Conservation (phyloP, 2,797 vertebrate genomes). For the Microctenopoma steveboyesi region DNA sequence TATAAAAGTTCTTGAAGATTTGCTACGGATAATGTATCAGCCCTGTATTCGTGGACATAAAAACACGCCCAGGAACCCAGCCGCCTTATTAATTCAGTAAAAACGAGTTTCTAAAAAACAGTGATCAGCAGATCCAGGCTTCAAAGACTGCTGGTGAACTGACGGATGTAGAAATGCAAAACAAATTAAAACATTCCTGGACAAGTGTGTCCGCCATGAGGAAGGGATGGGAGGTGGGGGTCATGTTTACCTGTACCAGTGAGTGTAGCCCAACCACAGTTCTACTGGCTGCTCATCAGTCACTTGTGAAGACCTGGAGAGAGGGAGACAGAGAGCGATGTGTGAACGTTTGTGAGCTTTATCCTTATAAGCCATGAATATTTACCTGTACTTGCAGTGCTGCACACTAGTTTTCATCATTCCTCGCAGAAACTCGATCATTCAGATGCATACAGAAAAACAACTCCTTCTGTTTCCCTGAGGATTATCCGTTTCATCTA, state of each 20-base stretch:
- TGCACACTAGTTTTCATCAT: slow-evolving; percentile 45
- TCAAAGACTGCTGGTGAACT: slow-evolving; percentile 16
- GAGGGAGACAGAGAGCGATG: slow-evolving; percentile 12
- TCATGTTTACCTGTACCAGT: slow-evolving; percentile 70
- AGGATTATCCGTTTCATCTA: slow-evolving; percentile 37
- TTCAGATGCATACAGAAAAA: slow-evolving; percentile 16
- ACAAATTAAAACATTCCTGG: no score
- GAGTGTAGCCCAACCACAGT: slow-evolving; percentile 44
- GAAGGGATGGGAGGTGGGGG: neutral
- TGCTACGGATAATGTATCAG: slow-evolving; percentile 1
- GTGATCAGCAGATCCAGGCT: neutral
- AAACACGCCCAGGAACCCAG: neutral
- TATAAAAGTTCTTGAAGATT: neutral
- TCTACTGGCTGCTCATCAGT: slow-evolving; percentile 68
- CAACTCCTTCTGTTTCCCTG: neutral
- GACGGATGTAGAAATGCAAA: slow-evolving; percentile 11
- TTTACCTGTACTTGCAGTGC: slow-evolving; percentile 34
- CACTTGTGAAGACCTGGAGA: slow-evolving; percentile 56
- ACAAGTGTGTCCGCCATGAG: neutral
- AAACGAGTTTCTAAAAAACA: neutral
- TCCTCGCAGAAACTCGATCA: slow-evolving; percentile 24
- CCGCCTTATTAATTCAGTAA: slow-evolving; percentile 11
- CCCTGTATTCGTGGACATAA: slow-evolving; percentile 5
- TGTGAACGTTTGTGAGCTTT: slow-evolving; percentile 11
- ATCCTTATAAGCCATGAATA: slow-evolving; percentile 22